A percentile compares a stretch with the other conserved stretches of the same genome.
These are phyloP conservation scores for Ceratotherium simum DNA, from an alignment of 2,113 vertebrate species.

Conservation along the genomic window DNA sequence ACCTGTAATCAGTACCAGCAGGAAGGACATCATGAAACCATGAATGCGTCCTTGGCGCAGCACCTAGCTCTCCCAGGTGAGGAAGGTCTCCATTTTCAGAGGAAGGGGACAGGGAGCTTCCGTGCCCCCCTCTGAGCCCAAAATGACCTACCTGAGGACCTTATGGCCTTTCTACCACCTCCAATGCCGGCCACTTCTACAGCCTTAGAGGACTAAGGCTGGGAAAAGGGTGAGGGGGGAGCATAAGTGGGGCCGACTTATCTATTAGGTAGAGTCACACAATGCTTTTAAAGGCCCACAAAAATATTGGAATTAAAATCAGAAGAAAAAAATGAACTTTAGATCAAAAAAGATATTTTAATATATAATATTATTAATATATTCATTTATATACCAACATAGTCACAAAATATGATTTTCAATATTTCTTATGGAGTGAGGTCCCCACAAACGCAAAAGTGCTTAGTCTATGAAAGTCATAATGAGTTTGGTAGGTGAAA, in stretches of 20 bases:
- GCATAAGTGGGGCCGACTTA: background rate
- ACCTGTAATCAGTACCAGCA: background rate
- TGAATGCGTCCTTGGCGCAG: too few relatives aligned
- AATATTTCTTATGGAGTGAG: background rate
- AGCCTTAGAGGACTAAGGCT: background rate
- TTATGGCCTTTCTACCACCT: background rate
- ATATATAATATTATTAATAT: background rate
- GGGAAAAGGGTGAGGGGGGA: too few relatives aligned
- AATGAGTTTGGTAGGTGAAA: background rate
- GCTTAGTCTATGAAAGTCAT: background rate
- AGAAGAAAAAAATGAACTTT: background rate
- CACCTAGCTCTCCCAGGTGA: background rate
- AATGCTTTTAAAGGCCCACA: background rate
- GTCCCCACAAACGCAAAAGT: background rate
- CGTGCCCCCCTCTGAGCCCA: background rate
- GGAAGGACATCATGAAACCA: background rate
- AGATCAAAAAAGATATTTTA: background rate
- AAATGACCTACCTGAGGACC: background rate
- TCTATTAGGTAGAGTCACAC: background rate
- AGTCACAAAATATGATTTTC: background rate
- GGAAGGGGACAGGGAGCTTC: background rate
- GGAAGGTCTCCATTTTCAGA: background rate
- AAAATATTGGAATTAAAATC: constrained; percentile 43
- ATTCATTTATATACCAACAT: background rate
- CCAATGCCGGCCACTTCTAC: background rate